Base-by-base conservation (phyloP, 2,797 vertebrate species). In the Morelia viridis region DNA sequence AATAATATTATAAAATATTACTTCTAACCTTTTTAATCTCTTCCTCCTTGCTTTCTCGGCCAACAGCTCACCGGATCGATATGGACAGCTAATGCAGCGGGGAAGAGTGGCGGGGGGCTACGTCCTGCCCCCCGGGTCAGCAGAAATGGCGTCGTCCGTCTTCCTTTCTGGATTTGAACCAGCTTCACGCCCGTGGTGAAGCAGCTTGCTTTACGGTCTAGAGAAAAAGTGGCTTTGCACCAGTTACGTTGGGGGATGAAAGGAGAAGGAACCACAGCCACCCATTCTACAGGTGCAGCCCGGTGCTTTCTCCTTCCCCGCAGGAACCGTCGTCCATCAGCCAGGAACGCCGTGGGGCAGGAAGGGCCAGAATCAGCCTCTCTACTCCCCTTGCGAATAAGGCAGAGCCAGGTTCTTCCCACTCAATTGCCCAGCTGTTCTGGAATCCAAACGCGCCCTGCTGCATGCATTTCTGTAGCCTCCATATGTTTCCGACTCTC, bases 51-150 rank as follows among this genome's bases (percentile, higher is more conserved):
- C 8, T 71, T 92, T 95, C 92, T 90, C 41, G 53, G 68, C 5
- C 87, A 4, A 28, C 96, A 99, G 99, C 99, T 97, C 99, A 99
- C 98, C 99, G 99, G 97, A 99, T 99, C 35, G 99, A 99, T 41
- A 97, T 98, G 0, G 99, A 99, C 53, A 98, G 98, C 97, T 99
- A 99, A 96, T 24, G 11, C 0, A 17, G 4, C 1, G 41, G 92
- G 92, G 94, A 80, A 58, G 94, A 95, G 28, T 5, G 15, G 57
- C 31, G 31, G 12, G 4, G 65, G 87, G 95, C 89, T 95, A 76
- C 0, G 6, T 61, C 35, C 6, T 0, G 53, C 85, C 93, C 85
- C 93, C 96, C 96, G 93, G 94, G n/a, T 87, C 97, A 91, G 68
- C 9, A 3, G 95, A 94, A 93, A 91, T 93, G n/a, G 58, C 93